Percentiles rank a stretch among this genome's conserved stretches.
phyloP scores from a whole-genome alignment of 2,888 invertebrate genomes.

The Lepetodrilus schrolli region DNA sequence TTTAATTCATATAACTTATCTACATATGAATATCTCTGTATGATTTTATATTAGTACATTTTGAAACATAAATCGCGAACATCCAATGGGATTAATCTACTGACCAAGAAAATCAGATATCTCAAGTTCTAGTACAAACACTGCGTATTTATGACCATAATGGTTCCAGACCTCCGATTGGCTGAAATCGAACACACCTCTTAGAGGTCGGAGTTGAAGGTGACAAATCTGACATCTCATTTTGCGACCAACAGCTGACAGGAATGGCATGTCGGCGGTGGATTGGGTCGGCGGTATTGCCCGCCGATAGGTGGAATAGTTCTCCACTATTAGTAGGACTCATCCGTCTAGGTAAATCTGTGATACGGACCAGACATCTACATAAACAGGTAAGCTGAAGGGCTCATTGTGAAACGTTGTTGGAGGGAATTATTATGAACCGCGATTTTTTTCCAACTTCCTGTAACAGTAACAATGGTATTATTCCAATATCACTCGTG shows the following conservation, averaged over 20 bases:
- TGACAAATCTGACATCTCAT: constrained; percentile 34
- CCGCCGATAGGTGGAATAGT: not conserved
- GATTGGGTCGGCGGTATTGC: constrained; percentile 21
- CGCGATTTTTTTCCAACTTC: not conserved
- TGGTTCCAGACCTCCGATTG: constrained; percentile 26
- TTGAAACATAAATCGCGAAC: no score
- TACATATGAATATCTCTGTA: no score
- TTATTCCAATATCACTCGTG: constrained; percentile 20
- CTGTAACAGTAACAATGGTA: not conserved
- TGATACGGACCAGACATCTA: not conserved
- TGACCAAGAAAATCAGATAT: no score
- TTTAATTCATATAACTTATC: no score
- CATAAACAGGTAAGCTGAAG: constrained; percentile 13
- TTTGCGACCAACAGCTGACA: constrained; percentile 38
- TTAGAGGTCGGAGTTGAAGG: not conserved
- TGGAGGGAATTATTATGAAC: not conserved
- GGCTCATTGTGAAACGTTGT: not conserved
- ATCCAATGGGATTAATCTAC: no score
- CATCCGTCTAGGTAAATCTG: not conserved
- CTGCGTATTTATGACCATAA: not conserved
- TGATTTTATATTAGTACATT: no score
- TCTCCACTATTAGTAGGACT: not conserved
- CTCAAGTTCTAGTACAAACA: no score
- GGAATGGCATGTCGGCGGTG: constrained; percentile 43
- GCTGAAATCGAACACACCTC: constrained; percentile 35